A percentile compares a stretch with the other conserved stretches of the same genome.
Conservation (phyloP, 1,140 invertebrate genomes). For the Rhagoletis zephyria region DNA sequence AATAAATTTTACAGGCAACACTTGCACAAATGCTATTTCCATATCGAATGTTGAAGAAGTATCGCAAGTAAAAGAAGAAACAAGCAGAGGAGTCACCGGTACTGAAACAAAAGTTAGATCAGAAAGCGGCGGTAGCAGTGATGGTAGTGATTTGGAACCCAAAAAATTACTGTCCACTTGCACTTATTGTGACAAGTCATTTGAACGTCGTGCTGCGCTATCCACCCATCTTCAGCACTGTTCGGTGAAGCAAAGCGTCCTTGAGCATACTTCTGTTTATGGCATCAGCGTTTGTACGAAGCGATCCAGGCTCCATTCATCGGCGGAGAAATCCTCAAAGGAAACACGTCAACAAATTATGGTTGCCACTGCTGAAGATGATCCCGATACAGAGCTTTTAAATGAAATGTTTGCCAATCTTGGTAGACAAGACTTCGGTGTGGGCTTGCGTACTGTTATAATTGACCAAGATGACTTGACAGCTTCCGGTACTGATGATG, state of each 20-base stretch:
- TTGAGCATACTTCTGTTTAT: constrained; percentile 59
- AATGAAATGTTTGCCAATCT: constrained; percentile 66
- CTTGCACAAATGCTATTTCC: too few relatives aligned
- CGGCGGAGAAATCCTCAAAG: not conserved
- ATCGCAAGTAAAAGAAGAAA: constrained; percentile 6
- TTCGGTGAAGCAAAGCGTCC: constrained; percentile 66
- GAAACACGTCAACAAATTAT: not conserved
- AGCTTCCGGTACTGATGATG: constrained; percentile 61
- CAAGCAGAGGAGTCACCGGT: not conserved
- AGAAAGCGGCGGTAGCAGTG: not conserved
- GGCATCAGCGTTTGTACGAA: not conserved
- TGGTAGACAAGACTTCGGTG: constrained; percentile 60
- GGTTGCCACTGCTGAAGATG: not conserved
- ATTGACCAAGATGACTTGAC: constrained; percentile 62
- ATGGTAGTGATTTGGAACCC: constrained; percentile 53
- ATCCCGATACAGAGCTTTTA: constrained; percentile 29
- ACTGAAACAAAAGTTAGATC: not conserved
- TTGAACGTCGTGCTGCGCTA: constrained; percentile 80
- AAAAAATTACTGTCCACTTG: constrained; percentile 74
- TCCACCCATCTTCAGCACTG: constrained; percentile 79
- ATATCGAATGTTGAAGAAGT: not conserved
- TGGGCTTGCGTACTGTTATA: constrained; percentile 64
- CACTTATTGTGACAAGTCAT: constrained; percentile 79
- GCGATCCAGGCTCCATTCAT: not conserved
- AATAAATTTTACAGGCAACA: not conserved